A percentile compares a stretch with the other conserved stretches of the same genome.
Evolutionary conservation across 2,113 vertebrate species (phyloP).

Genomic region (Mastomys coucha): DNA sequence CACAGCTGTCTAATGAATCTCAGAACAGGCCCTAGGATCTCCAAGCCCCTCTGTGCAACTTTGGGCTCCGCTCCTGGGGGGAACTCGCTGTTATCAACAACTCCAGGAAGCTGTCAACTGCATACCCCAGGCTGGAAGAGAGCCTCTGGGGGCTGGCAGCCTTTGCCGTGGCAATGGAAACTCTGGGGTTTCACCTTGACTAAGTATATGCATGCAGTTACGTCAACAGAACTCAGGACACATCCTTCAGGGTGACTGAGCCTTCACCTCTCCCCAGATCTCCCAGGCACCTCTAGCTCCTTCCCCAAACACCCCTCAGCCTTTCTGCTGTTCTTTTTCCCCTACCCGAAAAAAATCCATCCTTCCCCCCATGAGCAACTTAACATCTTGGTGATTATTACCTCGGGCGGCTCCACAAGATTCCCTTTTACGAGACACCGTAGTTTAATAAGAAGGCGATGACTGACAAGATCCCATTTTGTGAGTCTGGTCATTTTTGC

Average conservation of each 20-base stretch:
- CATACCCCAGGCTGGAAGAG: background rate
- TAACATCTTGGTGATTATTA: background rate
- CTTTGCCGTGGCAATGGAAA: background rate
- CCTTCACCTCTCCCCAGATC: background rate
- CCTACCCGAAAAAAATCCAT: background rate
- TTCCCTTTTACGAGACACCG: background rate
- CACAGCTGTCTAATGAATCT: background rate
- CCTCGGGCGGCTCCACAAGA: background rate
- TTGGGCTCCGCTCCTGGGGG: background rate
- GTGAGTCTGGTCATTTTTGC: background rate
- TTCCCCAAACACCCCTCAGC: accelerated
- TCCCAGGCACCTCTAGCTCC: background rate
- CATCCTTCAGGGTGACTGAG: background rate
- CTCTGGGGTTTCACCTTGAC: background rate
- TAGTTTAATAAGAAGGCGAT: constrained; percentile 31
- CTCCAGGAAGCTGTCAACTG: background rate
- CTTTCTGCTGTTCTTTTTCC: accelerated
- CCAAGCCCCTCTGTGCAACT: background rate
- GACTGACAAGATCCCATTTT: background rate
- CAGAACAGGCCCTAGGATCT: background rate
- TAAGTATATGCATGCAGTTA: background rate
- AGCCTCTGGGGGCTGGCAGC: background rate
- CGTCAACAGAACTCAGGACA: background rate
- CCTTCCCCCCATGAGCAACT: background rate
- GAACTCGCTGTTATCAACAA: background rate